Evolutionary conservation across 2,888 invertebrate genomes (phyloP), one percentile per base, ranked within the genome.

Genomic region (Caenorhabditis sp.): DNA sequence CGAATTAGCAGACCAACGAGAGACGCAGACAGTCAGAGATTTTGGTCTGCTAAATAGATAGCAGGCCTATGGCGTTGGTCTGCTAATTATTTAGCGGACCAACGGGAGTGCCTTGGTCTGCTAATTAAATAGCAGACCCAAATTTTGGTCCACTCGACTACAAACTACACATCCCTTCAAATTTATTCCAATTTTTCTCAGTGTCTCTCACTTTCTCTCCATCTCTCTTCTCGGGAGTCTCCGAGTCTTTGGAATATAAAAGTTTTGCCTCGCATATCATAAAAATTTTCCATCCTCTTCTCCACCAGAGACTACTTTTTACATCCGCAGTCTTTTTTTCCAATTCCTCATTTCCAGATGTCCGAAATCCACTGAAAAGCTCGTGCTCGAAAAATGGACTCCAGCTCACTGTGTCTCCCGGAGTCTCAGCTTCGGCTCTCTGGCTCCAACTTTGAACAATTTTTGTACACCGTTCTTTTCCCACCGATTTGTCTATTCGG

Each of bases 401-500:
- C 81, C 14, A 70, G 68, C 14, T 72, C 83, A 10, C 28, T 89
- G 12, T 90, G 90, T 56, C 77, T 89, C 14, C 84, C 89, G n/a
- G 85, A 89, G 49, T 81, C 85, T 4, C 74, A 84, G 47, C 84
- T 90, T 14, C 76, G 86, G 10, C 73, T 90, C 7, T 88, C 83
- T 12, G 90, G 90, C 19, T 90, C 90, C 0, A 26, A 80, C 14
- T 70, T 89, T 22, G 87, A 90, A 72, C 73, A 87, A n/a, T 76
- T 89, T 47, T 85, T 90, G 63, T 90, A 89, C 64, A 88, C 87
- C 1, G 49, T 79, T 0, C 73, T 87, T 14, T 87, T 87, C 49
- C 87, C 87, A 4, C 87, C 87, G 6, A 81, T 87, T n/a, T 86
- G 85, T 56, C 28, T 88, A 0, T 90, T 90, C 31, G 90, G 90